Percentiles rank a stretch among this genome's conserved stretches.
Evolutionary conservation across 2,113 vertebrate species (phyloP).

Genomic region (Talpa occidentalis): DNA sequence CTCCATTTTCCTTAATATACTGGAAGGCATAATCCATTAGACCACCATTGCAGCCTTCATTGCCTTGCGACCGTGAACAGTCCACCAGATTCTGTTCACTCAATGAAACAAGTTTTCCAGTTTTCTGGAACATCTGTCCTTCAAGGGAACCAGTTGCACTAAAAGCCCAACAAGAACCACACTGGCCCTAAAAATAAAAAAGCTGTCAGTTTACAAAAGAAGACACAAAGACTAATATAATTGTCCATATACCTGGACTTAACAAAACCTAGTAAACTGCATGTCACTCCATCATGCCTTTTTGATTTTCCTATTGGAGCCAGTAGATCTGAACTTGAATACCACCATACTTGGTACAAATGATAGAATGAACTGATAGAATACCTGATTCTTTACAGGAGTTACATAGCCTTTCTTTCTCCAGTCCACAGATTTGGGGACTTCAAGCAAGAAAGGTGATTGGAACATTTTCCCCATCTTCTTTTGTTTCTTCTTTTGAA

Average conservation of each 20-base stretch:
- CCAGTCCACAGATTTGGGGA: slow-evolving; percentile 93
- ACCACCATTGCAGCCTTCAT: slow-evolving; percentile 94
- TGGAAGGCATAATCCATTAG: slow-evolving; percentile 96
- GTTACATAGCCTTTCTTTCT: slow-evolving; percentile 96
- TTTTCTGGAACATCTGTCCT: slow-evolving; percentile 93
- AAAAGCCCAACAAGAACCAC: slow-evolving; percentile 99
- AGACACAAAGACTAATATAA: neutral
- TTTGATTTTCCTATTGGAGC: neutral
- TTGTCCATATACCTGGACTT: neutral
- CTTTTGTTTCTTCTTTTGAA: slow-evolving; percentile 83
- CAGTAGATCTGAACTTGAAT: neutral
- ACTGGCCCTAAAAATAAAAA: slow-evolving; percentile 89
- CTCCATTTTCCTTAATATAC: slow-evolving; percentile 92
- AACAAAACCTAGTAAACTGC: neutral
- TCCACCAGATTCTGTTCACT: slow-evolving; percentile 99
- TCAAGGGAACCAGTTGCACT: slow-evolving; percentile 95
- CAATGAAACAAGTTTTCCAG: slow-evolving; percentile 90
- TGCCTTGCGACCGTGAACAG: slow-evolving; percentile 93
- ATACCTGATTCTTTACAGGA: slow-evolving; percentile 95
- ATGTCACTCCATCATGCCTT: neutral
- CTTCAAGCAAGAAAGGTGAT: slow-evolving; percentile 89
- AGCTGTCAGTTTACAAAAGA: neutral
- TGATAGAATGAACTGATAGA: no score
- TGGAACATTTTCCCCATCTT: slow-evolving; percentile 91
- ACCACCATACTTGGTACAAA: slow-evolving; percentile 69